Percentiles rank a stretch among this genome's conserved stretches.
Evolutionary conservation across 2,113 vertebrate genomes (phyloP).

Genomic region (Arizona elegans): DNA sequence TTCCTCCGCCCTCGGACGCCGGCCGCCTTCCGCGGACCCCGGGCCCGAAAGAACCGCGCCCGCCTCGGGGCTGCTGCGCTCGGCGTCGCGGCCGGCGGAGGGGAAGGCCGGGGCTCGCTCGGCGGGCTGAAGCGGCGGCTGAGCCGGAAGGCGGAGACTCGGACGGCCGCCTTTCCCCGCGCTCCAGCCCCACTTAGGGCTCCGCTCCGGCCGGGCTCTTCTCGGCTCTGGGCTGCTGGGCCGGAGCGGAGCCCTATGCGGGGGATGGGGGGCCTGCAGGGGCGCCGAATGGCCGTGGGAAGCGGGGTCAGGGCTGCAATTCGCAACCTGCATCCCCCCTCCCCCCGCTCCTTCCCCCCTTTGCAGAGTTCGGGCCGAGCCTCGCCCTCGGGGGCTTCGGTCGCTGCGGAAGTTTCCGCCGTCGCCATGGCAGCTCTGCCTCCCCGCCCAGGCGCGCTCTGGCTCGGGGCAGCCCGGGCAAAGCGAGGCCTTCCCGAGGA

Average conservation of each 20-base stretch:
- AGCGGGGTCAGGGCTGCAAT: neutral
- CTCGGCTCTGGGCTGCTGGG: no score
- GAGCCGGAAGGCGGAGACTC: neutral
- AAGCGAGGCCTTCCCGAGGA: neutral
- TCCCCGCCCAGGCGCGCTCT: neutral
- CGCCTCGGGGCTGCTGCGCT: no score
- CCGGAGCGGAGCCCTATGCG: no score
- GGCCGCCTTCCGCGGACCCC: no score
- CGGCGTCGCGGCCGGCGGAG: no score
- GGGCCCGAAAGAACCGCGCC: no score
- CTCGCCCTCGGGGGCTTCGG: constrained; percentile 12
- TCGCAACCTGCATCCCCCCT: no score
- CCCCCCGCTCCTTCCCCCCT: neutral
- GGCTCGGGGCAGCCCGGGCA: neutral
- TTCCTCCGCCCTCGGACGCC: neutral
- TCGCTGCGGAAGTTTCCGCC: neutral
- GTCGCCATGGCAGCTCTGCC: neutral
- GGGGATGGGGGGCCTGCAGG: no score
- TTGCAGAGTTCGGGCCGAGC: neutral
- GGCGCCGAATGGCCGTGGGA: no score
- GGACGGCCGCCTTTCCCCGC: no score
- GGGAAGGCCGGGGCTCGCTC: no score
- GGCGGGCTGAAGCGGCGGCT: no score
- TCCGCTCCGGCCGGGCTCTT: neutral
- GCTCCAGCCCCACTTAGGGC: neutral